phyloP scores from a whole-genome alignment of 1,140 invertebrate genomes.

The Drosophila jambulina region DNA sequence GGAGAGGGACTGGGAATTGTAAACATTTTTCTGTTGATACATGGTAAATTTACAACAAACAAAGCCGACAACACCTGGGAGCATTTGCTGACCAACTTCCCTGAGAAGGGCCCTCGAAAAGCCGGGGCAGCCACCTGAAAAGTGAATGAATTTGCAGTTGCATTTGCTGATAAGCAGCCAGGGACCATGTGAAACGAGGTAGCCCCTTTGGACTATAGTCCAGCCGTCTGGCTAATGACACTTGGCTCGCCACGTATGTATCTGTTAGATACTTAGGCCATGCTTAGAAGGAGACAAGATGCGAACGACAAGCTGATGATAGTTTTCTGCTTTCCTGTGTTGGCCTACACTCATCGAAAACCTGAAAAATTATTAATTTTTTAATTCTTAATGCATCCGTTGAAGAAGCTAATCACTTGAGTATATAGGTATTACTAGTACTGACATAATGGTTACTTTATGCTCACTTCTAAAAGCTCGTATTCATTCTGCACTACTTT shows the following conservation, averaged over 20 bases:
- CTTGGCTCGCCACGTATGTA: conserved; percentile 6
- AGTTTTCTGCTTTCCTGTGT: neutral
- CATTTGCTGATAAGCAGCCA: conserved; percentile 31
- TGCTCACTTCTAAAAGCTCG: too few relatives aligned
- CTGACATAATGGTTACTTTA: too few relatives aligned
- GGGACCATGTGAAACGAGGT: neutral
- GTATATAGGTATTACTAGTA: too few relatives aligned
- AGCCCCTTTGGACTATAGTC: conserved; percentile 6
- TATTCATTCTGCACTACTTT: neutral
- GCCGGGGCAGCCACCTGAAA: conserved; percentile 15
- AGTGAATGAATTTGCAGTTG: conserved; percentile 31
- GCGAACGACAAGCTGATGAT: conserved; percentile 10
- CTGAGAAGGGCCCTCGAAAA: conserved; percentile 18
- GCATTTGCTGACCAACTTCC: conserved; percentile 36
- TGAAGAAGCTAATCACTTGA: too few relatives aligned
- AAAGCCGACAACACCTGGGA: conserved; percentile 16
- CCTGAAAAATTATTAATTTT: neutral
- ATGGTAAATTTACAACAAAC: conserved; percentile 39
- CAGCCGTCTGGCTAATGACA: conserved; percentile 19
- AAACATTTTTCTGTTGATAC: conserved; percentile 55
- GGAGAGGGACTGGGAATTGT: conserved; percentile 11
- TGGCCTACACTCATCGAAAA: neutral
- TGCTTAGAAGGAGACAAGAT: neutral
- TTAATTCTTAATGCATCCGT: too few relatives aligned
- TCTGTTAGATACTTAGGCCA: conserved; percentile 6